Evolutionary conservation across 2,888 invertebrate genomes (phyloP).

Genomic region (Synanthedon vespiformis): DNA sequence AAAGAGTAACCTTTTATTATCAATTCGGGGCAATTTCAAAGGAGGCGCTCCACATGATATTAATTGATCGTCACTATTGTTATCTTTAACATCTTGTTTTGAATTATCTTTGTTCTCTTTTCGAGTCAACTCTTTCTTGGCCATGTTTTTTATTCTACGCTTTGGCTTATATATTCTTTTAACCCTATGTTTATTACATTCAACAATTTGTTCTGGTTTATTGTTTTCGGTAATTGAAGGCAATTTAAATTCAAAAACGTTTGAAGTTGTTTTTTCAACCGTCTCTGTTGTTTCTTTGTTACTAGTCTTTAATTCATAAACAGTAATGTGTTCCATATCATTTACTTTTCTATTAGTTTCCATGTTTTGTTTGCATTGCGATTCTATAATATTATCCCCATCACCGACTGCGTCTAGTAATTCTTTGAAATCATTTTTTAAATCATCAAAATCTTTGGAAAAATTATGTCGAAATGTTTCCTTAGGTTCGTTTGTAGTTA

Average conservation of each 20-base stretch:
- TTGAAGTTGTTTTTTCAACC: neutral
- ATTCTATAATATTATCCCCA: conserved; percentile 12
- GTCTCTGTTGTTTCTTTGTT: conserved; percentile 8
- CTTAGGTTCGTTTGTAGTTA: conserved; percentile 5
- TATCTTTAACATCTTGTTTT: conserved; percentile 29
- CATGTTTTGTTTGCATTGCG: conserved; percentile 13
- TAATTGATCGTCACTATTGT: conserved; percentile 41
- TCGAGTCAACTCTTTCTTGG: conserved; percentile 33
- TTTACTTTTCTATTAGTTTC: conserved; percentile 26
- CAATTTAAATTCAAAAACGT: conserved; percentile 27
- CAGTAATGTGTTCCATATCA: conserved; percentile 55
- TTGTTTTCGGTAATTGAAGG: conserved; percentile 47
- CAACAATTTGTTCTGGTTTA: conserved; percentile 25
- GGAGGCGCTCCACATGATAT: conserved; percentile 47
- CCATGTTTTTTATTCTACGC: conserved; percentile 36
- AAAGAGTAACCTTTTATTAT: conserved; percentile 45
- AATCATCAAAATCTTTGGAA: conserved; percentile 42
- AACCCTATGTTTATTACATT: conserved; percentile 30
- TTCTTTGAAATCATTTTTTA: conserved; percentile 46
- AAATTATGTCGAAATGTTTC: conserved; percentile 23
- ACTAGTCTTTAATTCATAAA: conserved; percentile 44
- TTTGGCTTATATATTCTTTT: conserved; percentile 35
- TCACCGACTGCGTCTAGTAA: conserved; percentile 33
- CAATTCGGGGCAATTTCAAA: conserved; percentile 57
- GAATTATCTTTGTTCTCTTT: conserved; percentile 48